These are phyloP conservation scores for Periphyllus acericola DNA, from an alignment of 2,888 invertebrate species.

Conservation along the genomic window DNA sequence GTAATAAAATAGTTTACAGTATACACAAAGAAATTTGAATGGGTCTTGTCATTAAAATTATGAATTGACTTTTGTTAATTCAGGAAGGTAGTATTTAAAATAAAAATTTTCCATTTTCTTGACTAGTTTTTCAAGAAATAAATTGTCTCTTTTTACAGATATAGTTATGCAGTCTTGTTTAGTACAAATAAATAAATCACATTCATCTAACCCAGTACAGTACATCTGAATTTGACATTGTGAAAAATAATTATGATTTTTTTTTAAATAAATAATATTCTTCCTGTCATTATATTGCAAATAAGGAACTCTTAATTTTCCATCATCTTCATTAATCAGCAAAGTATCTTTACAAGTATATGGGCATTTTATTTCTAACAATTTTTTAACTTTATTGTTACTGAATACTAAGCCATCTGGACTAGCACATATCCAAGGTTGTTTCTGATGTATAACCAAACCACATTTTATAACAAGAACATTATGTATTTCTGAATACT, in stretches of 20 bases:
- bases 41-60: not conserved
- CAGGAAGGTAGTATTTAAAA: constrained; percentile 53
- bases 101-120: constrained; percentile 57
- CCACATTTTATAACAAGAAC: constrained; percentile 52
- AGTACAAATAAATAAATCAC: constrained; percentile 57
- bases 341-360: constrained; percentile 55
- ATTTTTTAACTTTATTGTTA: constrained; percentile 23
- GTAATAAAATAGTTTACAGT: not conserved
- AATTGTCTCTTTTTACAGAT: constrained; percentile 34
- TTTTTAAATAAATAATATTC: constrained; percentile 34
- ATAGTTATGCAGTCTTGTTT: constrained; percentile 55
- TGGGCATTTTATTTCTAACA: constrained; percentile 57
- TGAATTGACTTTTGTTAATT: constrained; percentile 45
- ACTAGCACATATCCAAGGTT: constrained; percentile 59
- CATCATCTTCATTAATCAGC: constrained; percentile 40
- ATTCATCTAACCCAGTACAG: constrained; percentile 53
- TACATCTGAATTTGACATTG: constrained; percentile 58
- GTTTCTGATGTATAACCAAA: constrained; percentile 47
- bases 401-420: constrained; percentile 51
- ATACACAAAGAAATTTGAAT: constrained; percentile 53
- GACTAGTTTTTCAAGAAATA: constrained; percentile 57
- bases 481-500: constrained; percentile 38
- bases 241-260: constrained; percentile 46
- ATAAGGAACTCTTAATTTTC: constrained; percentile 43
- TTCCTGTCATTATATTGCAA: constrained; percentile 29